Evolutionary conservation across 2,797 vertebrate species (phyloP).

Genomic region (Mormyrus hasselquistii): DNA sequence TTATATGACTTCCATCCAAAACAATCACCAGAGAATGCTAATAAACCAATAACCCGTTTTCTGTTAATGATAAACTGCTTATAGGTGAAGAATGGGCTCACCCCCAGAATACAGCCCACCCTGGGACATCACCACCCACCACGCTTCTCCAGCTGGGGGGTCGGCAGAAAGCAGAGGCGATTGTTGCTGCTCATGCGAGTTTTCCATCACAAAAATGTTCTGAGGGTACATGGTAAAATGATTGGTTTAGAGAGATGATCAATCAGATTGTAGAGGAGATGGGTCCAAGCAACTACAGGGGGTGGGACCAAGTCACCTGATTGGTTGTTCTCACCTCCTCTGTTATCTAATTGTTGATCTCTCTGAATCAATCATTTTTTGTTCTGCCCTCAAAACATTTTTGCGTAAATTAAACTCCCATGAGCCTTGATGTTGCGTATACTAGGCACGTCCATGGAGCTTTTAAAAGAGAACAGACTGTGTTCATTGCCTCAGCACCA

Average conservation of each 20-base stretch:
- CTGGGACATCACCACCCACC: neutral
- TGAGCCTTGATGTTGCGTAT: neutral
- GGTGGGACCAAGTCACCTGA: neutral
- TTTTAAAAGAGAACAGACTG: neutral
- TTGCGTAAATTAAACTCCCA: neutral
- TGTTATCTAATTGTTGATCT: neutral
- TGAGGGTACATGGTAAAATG: neutral
- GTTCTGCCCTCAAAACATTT: neutral
- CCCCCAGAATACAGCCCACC: neutral
- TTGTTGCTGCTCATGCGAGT: neutral
- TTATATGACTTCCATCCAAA: neutral
- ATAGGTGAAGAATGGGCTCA: neutral
- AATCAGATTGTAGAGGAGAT: neutral
- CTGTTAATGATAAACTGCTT: neutral
- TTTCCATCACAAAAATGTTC: neutral
- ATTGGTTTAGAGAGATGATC: neutral
- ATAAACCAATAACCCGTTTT: neutral
- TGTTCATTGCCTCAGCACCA: neutral
- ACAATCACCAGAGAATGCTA: neutral
- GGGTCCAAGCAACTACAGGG: neutral
- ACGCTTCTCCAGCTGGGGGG: neutral
- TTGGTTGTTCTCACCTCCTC: neutral
- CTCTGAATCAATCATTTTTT: neutral
- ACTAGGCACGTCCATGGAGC: neutral
- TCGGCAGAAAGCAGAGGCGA: neutral